Evolutionary conservation across 2,888 invertebrate genomes (phyloP).

Genomic region (Diaprepes abbreviatus): DNA sequence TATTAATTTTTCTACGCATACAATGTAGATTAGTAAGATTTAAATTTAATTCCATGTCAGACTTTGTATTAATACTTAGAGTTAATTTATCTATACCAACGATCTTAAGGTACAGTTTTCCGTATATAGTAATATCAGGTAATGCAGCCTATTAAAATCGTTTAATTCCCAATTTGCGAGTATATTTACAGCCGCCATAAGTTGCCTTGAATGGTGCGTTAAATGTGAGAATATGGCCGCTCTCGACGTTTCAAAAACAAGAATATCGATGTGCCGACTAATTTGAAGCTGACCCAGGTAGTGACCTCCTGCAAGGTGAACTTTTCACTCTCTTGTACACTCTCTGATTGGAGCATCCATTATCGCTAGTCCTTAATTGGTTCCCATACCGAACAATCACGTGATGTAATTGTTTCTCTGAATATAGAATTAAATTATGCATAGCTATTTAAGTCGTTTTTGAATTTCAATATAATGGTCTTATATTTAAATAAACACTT

Average conservation of each 20-base stretch:
- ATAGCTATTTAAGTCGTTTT: too few species aligned
- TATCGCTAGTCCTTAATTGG: conserved; percentile 69
- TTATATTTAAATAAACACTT: too few species aligned
- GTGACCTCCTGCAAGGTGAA: conserved; percentile 21
- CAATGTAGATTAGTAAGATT: too few species aligned
- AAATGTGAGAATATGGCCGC: conserved; percentile 30
- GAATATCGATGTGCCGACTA: conserved; percentile 13
- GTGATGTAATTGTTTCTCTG: not conserved
- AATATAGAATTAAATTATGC: not conserved
- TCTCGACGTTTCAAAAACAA: conserved; percentile 20
- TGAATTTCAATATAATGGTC: too few species aligned
- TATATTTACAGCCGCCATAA: conserved; percentile 14
- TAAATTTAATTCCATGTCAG: conserved; percentile 5
- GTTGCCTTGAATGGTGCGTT: conserved; percentile 26
- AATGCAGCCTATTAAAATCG: conserved; percentile 27
- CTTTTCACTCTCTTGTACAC: conserved; percentile 48
- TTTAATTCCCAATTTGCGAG: conserved; percentile 22
- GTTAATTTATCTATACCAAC: conserved; percentile 26
- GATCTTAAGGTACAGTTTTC: conserved; percentile 7
- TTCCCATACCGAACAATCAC: conserved; percentile 65
- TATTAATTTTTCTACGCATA: too few species aligned
- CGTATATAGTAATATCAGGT: conserved; percentile 25
- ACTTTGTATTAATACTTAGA: conserved; percentile 19
- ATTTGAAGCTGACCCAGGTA: conserved; percentile 18
- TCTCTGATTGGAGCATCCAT: conserved; percentile 75